Evolutionary conservation across 2,797 vertebrate genomes (phyloP).

Genomic region (Ibycter americanus): DNA sequence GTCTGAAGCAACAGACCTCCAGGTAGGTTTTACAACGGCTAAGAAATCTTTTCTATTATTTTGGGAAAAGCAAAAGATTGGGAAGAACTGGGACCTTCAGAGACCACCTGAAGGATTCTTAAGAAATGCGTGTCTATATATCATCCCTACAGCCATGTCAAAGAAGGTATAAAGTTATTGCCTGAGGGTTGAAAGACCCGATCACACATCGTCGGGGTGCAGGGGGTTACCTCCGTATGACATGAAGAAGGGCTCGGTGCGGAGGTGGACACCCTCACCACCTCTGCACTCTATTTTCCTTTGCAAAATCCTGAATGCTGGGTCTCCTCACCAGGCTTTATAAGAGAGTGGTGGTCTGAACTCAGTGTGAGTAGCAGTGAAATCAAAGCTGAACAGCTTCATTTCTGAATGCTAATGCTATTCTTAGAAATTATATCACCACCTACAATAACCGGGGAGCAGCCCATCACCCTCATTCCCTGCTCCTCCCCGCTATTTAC

Average conservation of each 20-base stretch:
- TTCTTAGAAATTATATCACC: not conserved
- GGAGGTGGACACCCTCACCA: not conserved
- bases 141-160: not conserved
- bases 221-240: not conserved
- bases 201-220: not conserved
- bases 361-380: not conserved
- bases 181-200: not conserved
- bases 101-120: not conserved
- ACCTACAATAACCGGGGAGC: not conserved
- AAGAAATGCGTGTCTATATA: fast-evolving
- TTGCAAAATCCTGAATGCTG: fast-evolving
- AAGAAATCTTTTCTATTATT: not conserved
- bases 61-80: not conserved
- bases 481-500: not conserved
- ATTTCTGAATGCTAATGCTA: not conserved
- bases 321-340: not conserved
- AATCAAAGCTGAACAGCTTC: not conserved
- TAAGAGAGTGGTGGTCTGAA: not conserved
- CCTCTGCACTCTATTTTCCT: too few species aligned
- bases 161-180: not conserved
- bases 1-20: not conserved
- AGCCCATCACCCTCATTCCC: not conserved
- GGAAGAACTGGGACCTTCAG: not conserved
- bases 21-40: not conserved
- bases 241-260: fast-evolving